Percentiles rank a stretch among this genome's conserved stretches.
Evolutionary conservation across 2,888 invertebrate species (phyloP).

Genomic region (Ernsta delagoae): DNA sequence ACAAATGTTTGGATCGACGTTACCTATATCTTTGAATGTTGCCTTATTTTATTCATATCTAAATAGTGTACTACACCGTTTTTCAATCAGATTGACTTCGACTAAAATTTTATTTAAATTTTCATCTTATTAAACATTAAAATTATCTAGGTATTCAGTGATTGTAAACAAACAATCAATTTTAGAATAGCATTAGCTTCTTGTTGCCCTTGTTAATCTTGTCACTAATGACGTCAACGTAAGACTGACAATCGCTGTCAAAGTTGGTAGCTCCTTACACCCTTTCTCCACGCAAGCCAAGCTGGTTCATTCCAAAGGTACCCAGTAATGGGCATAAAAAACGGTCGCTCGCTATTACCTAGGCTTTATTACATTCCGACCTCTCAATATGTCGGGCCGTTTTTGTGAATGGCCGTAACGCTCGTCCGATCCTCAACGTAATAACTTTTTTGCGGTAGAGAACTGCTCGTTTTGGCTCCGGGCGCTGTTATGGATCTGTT

Average conservation of each 20-base stretch:
- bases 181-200: too few species aligned
- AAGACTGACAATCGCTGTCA: background rate
- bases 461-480: constrained; percentile 24
- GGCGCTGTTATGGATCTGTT: constrained; percentile 29
- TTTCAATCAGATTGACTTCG: background rate
- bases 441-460: constrained; percentile 39
- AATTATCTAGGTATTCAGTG: too few species aligned
- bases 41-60: too few species aligned
- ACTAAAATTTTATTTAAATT: background rate
- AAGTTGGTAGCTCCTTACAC: background rate
- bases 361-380: constrained; percentile 62
- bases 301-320: constrained; percentile 23
- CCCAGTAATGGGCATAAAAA: constrained; percentile 49
- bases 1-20: constrained; percentile 41
- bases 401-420: constrained; percentile 48
- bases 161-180: too few species aligned
- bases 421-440: constrained; percentile 32
- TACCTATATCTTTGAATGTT: constrained; percentile 29
- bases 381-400: constrained; percentile 55
- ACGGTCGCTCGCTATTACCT: constrained; percentile 52
- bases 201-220: background rate
- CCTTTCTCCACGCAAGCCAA: background rate
- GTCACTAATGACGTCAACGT: background rate
- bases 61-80: too few species aligned
- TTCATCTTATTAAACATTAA: background rate